These are phyloP conservation scores for Paratrypauchen microcephalus DNA, from an alignment of 2,797 vertebrate genomes.

Conservation along the genomic window DNA sequence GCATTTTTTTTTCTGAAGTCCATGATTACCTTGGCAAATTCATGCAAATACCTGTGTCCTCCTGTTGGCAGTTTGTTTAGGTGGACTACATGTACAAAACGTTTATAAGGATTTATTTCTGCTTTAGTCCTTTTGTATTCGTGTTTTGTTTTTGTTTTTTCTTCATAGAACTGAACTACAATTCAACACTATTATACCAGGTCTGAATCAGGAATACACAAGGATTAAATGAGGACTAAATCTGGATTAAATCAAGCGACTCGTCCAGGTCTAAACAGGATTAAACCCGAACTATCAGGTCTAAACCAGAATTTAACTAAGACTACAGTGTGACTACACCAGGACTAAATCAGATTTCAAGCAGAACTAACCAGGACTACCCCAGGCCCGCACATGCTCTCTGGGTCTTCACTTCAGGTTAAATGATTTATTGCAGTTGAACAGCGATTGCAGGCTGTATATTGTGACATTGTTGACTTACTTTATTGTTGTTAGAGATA, in stretches of 20 bases:
- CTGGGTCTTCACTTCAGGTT: slow-evolving; percentile 24
- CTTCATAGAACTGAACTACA: too few relatives aligned
- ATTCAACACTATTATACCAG: background rate
- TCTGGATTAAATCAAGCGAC: background rate
- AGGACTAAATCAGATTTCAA: background rate
- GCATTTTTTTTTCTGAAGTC: background rate
- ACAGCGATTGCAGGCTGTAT: slow-evolving; percentile 16
- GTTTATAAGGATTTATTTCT: too few relatives aligned
- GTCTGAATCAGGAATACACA: background rate
- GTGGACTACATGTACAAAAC: background rate
- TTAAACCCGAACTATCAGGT: background rate
- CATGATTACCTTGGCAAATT: background rate
- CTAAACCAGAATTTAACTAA: background rate
- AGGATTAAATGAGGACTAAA: background rate
- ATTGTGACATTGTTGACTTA: slow-evolving; percentile 17
- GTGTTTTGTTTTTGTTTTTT: too few relatives aligned
- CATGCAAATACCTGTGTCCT: background rate
- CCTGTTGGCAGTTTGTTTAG: background rate
- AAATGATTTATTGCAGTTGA: slow-evolving; percentile 4
- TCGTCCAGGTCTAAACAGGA: background rate
- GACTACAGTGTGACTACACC: background rate
- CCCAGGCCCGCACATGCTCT: background rate
- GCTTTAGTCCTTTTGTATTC: too few relatives aligned
- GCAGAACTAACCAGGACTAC: background rate
- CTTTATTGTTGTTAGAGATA: slow-evolving; percentile 23